These are phyloP conservation scores for Hemichromis elongatus DNA, from an alignment of 2,113 vertebrate species.

Conservation along the genomic window DNA sequence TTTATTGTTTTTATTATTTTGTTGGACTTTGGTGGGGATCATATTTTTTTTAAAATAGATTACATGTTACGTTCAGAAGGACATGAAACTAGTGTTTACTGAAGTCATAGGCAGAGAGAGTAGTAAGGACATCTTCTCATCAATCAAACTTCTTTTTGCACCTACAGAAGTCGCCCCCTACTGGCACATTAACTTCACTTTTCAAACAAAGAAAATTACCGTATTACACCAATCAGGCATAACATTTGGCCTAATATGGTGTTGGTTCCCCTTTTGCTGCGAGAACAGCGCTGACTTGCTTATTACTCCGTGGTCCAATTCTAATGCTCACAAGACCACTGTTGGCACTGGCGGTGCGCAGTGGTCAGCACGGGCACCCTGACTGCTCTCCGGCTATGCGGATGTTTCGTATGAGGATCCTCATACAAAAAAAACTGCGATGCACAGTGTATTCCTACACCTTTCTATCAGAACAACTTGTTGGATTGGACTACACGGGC, in stretches of 20 bases:
- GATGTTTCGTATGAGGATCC: too few species aligned
- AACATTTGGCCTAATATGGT: neutral
- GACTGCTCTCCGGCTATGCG: neutral
- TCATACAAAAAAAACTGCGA: neutral
- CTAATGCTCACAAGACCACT: neutral
- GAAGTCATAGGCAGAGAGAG: neutral
- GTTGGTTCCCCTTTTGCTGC: neutral
- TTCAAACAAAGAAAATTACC: neutral
- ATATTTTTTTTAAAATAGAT: rapidly evolving
- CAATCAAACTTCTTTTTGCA: neutral
- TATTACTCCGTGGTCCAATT: neutral
- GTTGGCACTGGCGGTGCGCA: neutral
- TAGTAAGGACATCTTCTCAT: neutral
- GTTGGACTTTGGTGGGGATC: neutral
- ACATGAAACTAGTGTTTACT: neutral
- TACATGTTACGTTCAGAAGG: neutral
- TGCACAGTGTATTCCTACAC: neutral
- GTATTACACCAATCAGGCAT: neutral
- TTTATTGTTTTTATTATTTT: neutral
- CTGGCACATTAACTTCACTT: neutral
- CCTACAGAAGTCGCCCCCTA: rapidly evolving
- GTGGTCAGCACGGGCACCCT: neutral
- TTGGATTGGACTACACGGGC: rapidly evolving
- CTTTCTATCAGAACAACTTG: neutral
- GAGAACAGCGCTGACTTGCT: neutral